Base-by-base conservation (phyloP, 2,888 invertebrate genomes). In the Diplazon laetatorius region DNA sequence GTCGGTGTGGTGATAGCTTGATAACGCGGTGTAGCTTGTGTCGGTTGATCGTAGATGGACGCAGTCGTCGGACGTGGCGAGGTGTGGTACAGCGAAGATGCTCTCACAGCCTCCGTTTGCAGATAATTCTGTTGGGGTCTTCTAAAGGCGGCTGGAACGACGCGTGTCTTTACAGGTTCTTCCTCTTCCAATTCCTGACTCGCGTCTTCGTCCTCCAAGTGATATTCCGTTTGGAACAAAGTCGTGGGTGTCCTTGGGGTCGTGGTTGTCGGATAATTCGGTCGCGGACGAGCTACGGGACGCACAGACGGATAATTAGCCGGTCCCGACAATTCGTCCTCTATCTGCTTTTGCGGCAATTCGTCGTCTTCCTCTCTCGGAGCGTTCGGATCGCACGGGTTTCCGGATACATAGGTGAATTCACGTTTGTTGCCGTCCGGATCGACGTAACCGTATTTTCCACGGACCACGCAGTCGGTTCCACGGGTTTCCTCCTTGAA, bases 401-500 rank as follows among this genome's bases (percentile, higher is more conserved):
- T 96, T 18, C 96, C 96, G 22, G 96, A 96, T 0, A 96, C 96
- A 91, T 97, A 97, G 4, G 95, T 96, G 91, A 97, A 96, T 90
- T 97, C 96, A 82, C 96, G 92, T 87, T 96, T 96, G 91, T 96
- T 96, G 83, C 97, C 97, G 84, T 96, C 96, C 0, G 96, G 96
- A 91, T 97, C 97, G 10, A 97, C 92, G 92, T 97, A 97, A 20
- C 97, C 97, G 90, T 97, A 97, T 90, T 96, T 96, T 66, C 97
- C 97, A 76, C 96, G 93, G 4, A 96, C 96, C 0, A 97, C 96
- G 89, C 96, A 97, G 91, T 97, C 96, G 0, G 95, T 95, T 59
- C 96, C 96, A 75, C 96, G 92, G 2, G 96, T 96, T 90, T 97
- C 96, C 87, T 97, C 96, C 87, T 96, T 96, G 92, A 96, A 97